These are phyloP conservation scores for Coelopa frigida DNA, from an alignment of 1,140 invertebrate species.

Conservation along the genomic window DNA sequence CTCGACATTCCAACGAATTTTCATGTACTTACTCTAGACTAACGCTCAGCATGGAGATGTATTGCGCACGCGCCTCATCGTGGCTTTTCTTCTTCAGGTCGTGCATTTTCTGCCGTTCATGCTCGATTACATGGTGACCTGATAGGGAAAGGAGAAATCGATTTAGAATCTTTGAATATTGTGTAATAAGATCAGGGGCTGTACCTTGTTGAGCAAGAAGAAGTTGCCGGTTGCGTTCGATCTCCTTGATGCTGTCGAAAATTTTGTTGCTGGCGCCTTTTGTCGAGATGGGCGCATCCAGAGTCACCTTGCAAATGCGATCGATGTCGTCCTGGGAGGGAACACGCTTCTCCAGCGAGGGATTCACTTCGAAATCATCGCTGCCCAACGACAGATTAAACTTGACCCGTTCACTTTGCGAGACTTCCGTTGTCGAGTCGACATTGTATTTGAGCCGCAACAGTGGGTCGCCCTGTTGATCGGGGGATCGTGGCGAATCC, in stretches of 20 bases:
- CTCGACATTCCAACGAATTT: too few relatives aligned
- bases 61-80: constrained; percentile 64
- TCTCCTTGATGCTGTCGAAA: constrained; percentile 81
- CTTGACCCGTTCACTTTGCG: constrained; percentile 3
- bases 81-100: constrained; percentile 80
- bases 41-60: constrained; percentile 19
- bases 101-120: constrained; percentile 77
- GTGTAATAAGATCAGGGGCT: constrained; percentile 2
- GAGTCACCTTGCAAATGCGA: constrained; percentile 75
- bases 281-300: constrained; percentile 66
- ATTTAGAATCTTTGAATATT: background rate
- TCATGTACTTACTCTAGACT: constrained; percentile 14
- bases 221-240: constrained; percentile 77
- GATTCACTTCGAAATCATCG: constrained; percentile 50
- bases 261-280: constrained; percentile 68
- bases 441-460: constrained; percentile 12
- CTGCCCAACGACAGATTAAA: constrained; percentile 40
- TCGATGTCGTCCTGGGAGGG: constrained; percentile 80
- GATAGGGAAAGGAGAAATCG: constrained; percentile 7
- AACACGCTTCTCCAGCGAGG: constrained; percentile 45
- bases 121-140: constrained; percentile 85
- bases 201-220: constrained; percentile 85
- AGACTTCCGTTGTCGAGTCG: background rate
- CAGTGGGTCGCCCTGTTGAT: constrained; percentile 3
- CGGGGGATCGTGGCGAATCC: background rate